Evolutionary conservation across 2,113 vertebrate genomes (phyloP).

Genomic region (Argyrosomus japonicus): DNA sequence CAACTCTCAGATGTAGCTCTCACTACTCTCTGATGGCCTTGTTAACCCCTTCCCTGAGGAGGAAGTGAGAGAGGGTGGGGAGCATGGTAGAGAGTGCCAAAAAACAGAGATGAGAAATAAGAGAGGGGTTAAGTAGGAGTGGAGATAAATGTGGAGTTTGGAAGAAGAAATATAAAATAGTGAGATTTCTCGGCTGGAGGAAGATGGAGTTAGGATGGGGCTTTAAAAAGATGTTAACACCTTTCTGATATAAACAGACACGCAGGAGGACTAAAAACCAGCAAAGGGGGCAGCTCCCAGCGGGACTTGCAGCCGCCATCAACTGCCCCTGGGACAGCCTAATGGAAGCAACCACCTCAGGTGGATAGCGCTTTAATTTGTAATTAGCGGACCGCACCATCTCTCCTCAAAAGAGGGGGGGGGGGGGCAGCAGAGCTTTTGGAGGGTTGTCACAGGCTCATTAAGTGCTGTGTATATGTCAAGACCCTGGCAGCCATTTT

Average conservation of each 20-base stretch:
- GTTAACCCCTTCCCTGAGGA: slow-evolving; percentile 73
- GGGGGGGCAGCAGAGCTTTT: neutral
- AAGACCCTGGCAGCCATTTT: slow-evolving; percentile 60
- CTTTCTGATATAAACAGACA: slow-evolving; percentile 35
- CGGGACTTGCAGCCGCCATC: slow-evolving; percentile 32
- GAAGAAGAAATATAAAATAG: neutral
- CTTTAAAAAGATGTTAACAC: neutral
- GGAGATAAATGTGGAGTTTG: slow-evolving; percentile 20
- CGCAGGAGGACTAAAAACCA: slow-evolving; percentile 28
- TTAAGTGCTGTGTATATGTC: slow-evolving; percentile 54
- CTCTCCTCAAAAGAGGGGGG: slow-evolving; percentile 43
- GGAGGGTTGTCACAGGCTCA: slow-evolving; percentile 47
- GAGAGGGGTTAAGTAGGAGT: slow-evolving; percentile 15
- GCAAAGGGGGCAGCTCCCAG: slow-evolving; percentile 41
- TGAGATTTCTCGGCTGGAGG: neutral
- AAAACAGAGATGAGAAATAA: neutral
- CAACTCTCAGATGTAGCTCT: slow-evolving; percentile 73
- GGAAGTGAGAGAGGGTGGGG: slow-evolving; percentile 36
- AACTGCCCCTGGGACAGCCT: slow-evolving; percentile 38
- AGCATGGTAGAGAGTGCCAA: neutral
- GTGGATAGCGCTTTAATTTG: slow-evolving; percentile 66
- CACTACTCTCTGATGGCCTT: slow-evolving; percentile 74
- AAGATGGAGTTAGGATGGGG: slow-evolving; percentile 4
- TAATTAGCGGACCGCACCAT: slow-evolving; percentile 72
- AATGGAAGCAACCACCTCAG: slow-evolving; percentile 64